A percentile compares a stretch with the other conserved stretches of the same genome.
These are phyloP conservation scores for Heptranchias perlo DNA, from an alignment of 2,113 vertebrate species.

Conservation along the genomic window DNA sequence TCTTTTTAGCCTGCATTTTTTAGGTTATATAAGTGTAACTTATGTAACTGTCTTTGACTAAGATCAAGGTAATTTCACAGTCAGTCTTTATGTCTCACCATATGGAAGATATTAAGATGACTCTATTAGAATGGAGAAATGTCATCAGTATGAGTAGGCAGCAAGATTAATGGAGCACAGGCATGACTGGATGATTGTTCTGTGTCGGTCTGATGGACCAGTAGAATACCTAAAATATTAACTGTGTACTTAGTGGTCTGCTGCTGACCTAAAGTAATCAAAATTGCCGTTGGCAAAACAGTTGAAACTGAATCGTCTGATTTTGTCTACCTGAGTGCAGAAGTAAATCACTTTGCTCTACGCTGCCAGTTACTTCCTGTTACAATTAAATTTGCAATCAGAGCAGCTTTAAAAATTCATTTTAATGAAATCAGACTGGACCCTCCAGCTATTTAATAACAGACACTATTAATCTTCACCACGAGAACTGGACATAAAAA, in stretches of 20 bases:
- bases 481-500: slow-evolving; percentile 53
- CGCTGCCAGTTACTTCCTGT: slow-evolving; percentile 14
- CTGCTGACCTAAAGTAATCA: slow-evolving; percentile 4
- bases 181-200: background rate
- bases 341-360: slow-evolving; percentile 24
- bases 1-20: background rate
- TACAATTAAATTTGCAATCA: slow-evolving; percentile 36
- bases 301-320: background rate
- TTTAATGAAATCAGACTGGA: slow-evolving; percentile 52
- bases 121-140: too few species aligned
- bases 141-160: background rate
- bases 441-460: slow-evolving; percentile 49
- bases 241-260: background rate
- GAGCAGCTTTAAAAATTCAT: slow-evolving; percentile 53
- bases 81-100: background rate
- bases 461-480: slow-evolving; percentile 51
- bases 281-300: background rate
- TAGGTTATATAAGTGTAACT: background rate
- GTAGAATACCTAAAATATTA: slow-evolving; percentile 17
- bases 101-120: background rate
- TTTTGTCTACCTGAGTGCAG: slow-evolving; percentile 9
- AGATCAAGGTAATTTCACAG: background rate
- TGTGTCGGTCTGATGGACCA: too few species aligned
- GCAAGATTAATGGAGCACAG: background rate
- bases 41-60: background rate